Evolutionary conservation across 92 coral and sea anemone species (phyloP), one percentile per base, ranked within the genome.

Genomic region (Heteractis magnifica): DNA sequence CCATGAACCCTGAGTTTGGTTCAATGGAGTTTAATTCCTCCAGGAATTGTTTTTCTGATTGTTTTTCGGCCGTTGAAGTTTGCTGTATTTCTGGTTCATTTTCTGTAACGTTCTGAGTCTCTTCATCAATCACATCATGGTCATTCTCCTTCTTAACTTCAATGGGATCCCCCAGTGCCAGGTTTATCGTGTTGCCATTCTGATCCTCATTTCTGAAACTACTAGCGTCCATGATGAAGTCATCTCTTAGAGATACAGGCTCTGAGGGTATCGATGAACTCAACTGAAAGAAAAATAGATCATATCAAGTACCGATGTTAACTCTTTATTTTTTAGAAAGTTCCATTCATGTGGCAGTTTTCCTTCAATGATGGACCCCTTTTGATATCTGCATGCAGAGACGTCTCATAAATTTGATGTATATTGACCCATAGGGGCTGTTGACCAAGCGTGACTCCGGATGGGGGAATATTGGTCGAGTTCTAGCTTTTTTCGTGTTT

Each of bases 221-320:
- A 50, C 50, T n/a, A 18, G 56, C 5, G 49, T 15, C 12, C 6
- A 20, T 41, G 59, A 13, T n/a, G 72, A 18, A 4, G 12, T 51
- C 56, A 18, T 55, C 64, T 15, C 52, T 76, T 8, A 76, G 60
- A 51, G 16, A n/a, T n/a, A 76, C 79, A 16, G 79, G 79, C 79
- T 76, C 79, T 76, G 59, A 55, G 4, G 60, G 79, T 20, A 76
- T 76, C 18, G 62, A 26, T 52, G 78, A 75, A 50, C 13, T n/a
- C 52, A 64, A 76, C 58, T 76, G 18, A 19, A 76, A 76, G n/a
- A 50, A 76, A 76, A 51, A 76, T 13, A 26, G 23, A n/a, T 10
- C 1, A 62, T 6, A 62, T 8, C 70, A 18, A 18, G 6, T 62
- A 62, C 26, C 70, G 21, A 18, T 62, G 16, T 58, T 58, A 34